A percentile compares a stretch with the other conserved stretches of the same genome.
Evolutionary conservation across 23 tunicate genomes (phyloP).

Genomic region (Botrylloides violaceus): DNA sequence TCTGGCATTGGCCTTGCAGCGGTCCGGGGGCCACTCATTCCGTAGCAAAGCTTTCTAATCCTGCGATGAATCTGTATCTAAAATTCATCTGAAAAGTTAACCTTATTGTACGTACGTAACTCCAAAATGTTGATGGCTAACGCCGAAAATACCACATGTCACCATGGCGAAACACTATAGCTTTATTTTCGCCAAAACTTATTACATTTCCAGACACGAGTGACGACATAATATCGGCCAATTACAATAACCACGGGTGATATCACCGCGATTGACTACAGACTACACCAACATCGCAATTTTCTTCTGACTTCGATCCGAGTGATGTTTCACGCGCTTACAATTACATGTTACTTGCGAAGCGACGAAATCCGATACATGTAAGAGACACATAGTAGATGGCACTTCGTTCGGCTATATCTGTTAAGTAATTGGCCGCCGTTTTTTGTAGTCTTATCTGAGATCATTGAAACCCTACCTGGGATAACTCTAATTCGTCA

Average conservation of each 20-base stretch:
- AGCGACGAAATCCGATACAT: not conserved
- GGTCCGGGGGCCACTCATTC: too few species aligned
- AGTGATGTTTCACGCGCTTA: not conserved
- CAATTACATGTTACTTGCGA: not conserved
- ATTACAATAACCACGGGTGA: not conserved
- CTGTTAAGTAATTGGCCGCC: not conserved
- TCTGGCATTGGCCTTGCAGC: too few species aligned
- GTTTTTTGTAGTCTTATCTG: too few species aligned
- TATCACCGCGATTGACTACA: slow-evolving; percentile 1
- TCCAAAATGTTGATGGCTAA: too few species aligned
- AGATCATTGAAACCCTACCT: too few species aligned
- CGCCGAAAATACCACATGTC: too few species aligned
- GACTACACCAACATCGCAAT: not conserved
- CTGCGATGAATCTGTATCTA: too few species aligned
- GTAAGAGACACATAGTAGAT: not conserved
- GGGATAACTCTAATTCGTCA: too few species aligned
- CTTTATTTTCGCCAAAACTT: not conserved
- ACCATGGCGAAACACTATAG: not conserved
- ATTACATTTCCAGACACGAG: not conserved
- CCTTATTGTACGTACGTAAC: too few species aligned
- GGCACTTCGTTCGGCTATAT: not conserved
- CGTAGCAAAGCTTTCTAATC: too few species aligned
- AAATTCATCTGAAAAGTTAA: too few species aligned
- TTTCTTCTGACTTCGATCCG: not conserved
- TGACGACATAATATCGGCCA: not conserved